Percentiles rank a stretch among this genome's conserved stretches.
Evolutionary conservation across 2,888 invertebrate species (phyloP).

Genomic region (Hydriomena furcata): DNA sequence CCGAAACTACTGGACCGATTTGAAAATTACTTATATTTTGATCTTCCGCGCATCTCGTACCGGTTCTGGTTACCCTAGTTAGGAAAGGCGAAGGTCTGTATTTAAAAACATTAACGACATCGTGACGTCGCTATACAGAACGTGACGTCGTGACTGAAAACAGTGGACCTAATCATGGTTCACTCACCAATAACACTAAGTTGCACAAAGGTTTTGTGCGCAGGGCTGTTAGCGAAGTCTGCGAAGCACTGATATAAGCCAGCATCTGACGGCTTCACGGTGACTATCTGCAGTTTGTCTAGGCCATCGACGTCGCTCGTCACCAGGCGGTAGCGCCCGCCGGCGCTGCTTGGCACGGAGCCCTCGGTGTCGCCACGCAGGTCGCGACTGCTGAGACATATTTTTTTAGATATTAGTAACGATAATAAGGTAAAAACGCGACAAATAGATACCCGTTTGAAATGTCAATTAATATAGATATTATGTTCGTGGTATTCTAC

Average conservation of each 20-base stretch:
- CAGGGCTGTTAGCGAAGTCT: slow-evolving; percentile 66
- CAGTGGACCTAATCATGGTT: no score
- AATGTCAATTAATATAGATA: no score
- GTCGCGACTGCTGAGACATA: slow-evolving; percentile 72
- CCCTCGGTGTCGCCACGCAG: slow-evolving; percentile 54
- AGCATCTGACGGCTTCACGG: slow-evolving; percentile 57
- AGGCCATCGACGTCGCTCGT: slow-evolving; percentile 49
- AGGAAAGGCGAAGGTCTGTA: background rate
- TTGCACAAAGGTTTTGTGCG: slow-evolving; percentile 61
- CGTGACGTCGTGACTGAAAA: no score
- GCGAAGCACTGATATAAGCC: slow-evolving; percentile 69
- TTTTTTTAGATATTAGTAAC: slow-evolving; percentile 7
- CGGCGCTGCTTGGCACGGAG: slow-evolving; percentile 34
- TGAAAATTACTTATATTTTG: no score
- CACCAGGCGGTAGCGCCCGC: slow-evolving; percentile 58
- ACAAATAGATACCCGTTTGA: no score
- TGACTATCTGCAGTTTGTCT: slow-evolving; percentile 56
- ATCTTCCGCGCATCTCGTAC: no score
- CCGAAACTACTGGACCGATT: no score
- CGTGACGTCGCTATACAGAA: no score
- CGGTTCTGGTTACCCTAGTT: no score
- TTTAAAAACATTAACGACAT: background rate
- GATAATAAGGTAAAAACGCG: no score
- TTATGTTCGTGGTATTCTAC: no score
- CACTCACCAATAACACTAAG: slow-evolving; percentile 64